phyloP scores from a whole-genome alignment of 2,797 vertebrate species.

The Sternotherus odoratus region DNA sequence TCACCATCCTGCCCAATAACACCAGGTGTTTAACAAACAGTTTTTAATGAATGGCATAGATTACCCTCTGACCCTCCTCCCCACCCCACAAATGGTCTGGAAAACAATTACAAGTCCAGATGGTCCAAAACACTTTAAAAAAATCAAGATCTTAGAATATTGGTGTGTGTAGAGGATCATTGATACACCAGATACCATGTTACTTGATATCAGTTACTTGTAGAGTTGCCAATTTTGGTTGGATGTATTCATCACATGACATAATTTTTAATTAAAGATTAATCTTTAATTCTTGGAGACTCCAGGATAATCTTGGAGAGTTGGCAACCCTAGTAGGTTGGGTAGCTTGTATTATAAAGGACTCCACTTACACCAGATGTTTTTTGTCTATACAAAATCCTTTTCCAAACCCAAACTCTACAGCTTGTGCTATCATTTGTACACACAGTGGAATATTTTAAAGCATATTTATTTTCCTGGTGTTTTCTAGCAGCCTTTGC shows the following conservation, averaged over 20 bases:
- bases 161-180: background rate
- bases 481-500: accelerated
- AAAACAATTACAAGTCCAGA: background rate
- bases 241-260: no score
- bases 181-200: background rate
- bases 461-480: background rate
- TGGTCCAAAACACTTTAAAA: background rate
- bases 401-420: background rate
- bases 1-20: background rate
- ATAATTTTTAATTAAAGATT: no score
- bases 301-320: no score
- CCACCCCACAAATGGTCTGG: background rate
- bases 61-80: background rate
- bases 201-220: background rate
- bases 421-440: background rate
- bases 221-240: no score
- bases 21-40: background rate
- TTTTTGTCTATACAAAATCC: background rate
- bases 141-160: background rate
- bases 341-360: background rate
- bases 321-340: background rate
- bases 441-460: background rate
- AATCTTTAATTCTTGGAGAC: no score
- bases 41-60: background rate
- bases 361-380: background rate